A percentile compares a stretch with the other conserved stretches of the same genome.
Evolutionary conservation across 1,140 invertebrate species (phyloP).

Genomic region (Kradibia gibbosae): DNA sequence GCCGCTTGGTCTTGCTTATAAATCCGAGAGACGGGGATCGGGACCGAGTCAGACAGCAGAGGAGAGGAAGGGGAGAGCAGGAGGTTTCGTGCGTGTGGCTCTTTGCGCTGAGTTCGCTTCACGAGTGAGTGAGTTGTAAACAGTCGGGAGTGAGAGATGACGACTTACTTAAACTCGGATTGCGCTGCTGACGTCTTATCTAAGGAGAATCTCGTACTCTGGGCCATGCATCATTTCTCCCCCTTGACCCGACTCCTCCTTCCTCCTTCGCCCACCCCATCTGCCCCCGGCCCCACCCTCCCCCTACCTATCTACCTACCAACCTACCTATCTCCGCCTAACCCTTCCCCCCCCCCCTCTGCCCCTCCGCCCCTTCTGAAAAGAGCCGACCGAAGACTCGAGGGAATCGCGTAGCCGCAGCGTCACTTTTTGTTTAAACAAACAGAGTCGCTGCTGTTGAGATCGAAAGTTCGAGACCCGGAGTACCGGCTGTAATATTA

Average conservation of each 20-base stretch:
- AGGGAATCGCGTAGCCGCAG: too few relatives aligned
- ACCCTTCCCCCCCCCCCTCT: background rate
- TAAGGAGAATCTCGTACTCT: background rate
- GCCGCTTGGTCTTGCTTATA: constrained; percentile 10
- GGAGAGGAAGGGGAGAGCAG: background rate
- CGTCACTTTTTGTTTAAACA: constrained; percentile 2
- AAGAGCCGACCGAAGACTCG: too few relatives aligned
- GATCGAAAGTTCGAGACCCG: constrained; percentile 17
- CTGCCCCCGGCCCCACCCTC: background rate
- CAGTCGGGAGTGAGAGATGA: constrained; percentile 25
- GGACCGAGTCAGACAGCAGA: background rate
- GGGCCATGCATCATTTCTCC: constrained; percentile 21
- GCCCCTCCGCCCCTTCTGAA: background rate
- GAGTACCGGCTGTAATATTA: background rate
- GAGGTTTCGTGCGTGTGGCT: background rate
- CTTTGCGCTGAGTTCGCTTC: background rate
- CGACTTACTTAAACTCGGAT: constrained; percentile 35
- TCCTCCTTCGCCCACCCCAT: background rate
- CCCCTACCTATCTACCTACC: too few relatives aligned
- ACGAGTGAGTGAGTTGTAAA: constrained; percentile 25
- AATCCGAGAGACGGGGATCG: background rate
- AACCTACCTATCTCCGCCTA: too few relatives aligned
- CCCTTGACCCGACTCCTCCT: background rate
- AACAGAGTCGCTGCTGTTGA: background rate
- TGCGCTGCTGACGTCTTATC: constrained; percentile 25